Base-by-base conservation (phyloP, 2,888 invertebrate genomes). In the Gastrophysa polygoni region DNA sequence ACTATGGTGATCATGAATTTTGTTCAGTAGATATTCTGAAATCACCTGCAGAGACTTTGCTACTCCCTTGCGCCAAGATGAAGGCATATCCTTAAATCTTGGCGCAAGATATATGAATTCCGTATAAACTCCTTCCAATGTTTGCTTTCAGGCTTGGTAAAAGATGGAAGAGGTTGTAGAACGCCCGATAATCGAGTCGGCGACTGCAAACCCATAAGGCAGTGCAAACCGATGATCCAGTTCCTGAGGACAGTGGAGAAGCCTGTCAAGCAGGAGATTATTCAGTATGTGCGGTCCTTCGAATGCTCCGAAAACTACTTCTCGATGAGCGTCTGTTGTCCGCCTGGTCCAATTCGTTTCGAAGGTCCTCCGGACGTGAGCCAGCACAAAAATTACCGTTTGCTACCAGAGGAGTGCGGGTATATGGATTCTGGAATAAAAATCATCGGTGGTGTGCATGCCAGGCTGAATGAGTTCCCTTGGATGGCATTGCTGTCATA, bases 391-490 rank as follows among this genome's bases (percentile, higher is more conserved):
- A 77, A 76, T 67, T 64, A 82, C 3, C 49, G 73, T 46, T 68
- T 84, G 1, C 64, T 85, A n/a, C 77, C 83, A 34, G 56, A 69
- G 4, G 69, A 80, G 0, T 91, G 91, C 73, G 91, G 91, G 7
- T 77, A 78, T 0, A 75, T 85, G 4, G 82, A 83, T 11, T 78
- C 81, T 4, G 57, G 47, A n/a, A 81, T 85, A 32, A 85, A 84
- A 70, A 85, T 91, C 52, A 77, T 85, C 20, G 85, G 86, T 1
- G 91, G 91, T 0, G 83, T 86, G 47, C 80, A 83, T 61, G 88
- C 91, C 0, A 78, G 78, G 0, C 75, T 90, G 3, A 85, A 84
- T 43, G 88, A 91, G 70, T 90, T 87, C 79, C 91, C 91, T 0
- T 92, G 91, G 91, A 88, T 91, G 89, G 90, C 88, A 0, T 80